Conservation (phyloP, 2,113 vertebrate genomes). For the Sorex fumeus region DNA sequence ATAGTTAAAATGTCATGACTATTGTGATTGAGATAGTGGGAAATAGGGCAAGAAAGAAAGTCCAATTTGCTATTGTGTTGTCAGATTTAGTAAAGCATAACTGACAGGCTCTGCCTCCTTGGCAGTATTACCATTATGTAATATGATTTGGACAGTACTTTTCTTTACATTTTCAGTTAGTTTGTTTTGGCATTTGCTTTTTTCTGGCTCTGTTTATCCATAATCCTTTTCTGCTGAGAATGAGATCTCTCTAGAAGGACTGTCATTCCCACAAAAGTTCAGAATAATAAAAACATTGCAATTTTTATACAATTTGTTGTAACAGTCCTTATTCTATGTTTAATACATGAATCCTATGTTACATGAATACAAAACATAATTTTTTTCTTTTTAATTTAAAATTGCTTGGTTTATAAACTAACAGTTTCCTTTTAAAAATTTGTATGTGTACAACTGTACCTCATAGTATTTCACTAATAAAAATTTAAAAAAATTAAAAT, state of each 20-base stretch:
- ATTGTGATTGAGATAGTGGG: neutral
- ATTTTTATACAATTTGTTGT: constrained; percentile 15
- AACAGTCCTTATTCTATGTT: neutral
- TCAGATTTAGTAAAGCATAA: neutral
- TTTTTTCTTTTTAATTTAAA: constrained; percentile 61
- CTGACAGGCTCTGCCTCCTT: neutral
- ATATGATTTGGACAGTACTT: neutral
- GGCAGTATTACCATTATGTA: neutral
- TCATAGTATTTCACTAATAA: too few species aligned
- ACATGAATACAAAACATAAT: neutral
- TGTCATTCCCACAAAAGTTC: neutral
- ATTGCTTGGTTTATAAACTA: constrained; percentile 18
- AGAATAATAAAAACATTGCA: constrained; percentile 38
- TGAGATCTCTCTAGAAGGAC: neutral
- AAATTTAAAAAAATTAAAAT: too few species aligned
- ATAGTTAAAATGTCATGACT: constrained; percentile 29
- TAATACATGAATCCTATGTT: neutral
- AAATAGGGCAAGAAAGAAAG: neutral
- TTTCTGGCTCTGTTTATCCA: constrained; percentile 44
- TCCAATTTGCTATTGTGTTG: neutral
- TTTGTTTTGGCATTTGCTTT: constrained; percentile 23
- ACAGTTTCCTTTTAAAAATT: neutral
- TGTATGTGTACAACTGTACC: too few species aligned
- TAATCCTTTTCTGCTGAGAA: constrained; percentile 14
- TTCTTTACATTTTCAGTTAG: neutral